Base-by-base conservation (phyloP, 1,140 invertebrate species). In the Dufourea novaeangliae region DNA sequence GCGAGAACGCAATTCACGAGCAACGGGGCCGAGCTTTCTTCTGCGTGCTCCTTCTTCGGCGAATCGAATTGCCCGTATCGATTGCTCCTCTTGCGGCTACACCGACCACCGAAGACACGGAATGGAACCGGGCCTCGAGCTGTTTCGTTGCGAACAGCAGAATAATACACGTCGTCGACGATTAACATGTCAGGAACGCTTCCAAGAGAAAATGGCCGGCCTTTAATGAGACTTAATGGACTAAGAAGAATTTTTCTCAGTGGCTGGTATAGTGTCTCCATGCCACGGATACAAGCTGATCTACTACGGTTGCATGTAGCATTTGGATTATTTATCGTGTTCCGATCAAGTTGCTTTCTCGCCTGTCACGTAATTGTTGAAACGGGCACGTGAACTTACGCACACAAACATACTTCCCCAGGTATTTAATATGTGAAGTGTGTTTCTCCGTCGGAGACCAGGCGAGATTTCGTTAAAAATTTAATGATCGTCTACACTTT, bases 1-100 rank as follows among this genome's bases (percentile, higher is more conserved):
- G 75, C 75, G 68, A 77, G 14, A 62, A 62, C 41, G 56, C 68
- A n/a, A 77, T 77, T 77, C 29, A 17, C 25, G 50, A 41, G 64
- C 34, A 46, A 25, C 25, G 1, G n/a, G 37, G 4, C 32, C 5
- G 54, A 3, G 8, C 11, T 68, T 46, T 25, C 39, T 34, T 59
- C n/a, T 17, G 20, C 34, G 54, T 29, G n/a, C 22, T 20, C 7
- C 8, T 22, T 20, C 29, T 46, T 17, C 29, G 17, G 20, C 29
- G 14, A 27, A 39, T 50, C 41, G 22, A 52, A 32, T n/a, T n/a
- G 39, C 46, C 22, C 6, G 2, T 56, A 64, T 74, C 46, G 61
- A 37, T 27, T 39, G 62, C 12, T 5, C 0, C 12, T 17, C 37
- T 17, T 11, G 17, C 50, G 17, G 11, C 22, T 17, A 14, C 17